Evolutionary conservation across 2,888 invertebrate species (phyloP).

Genomic region (Neocrepidodera transversa): DNA sequence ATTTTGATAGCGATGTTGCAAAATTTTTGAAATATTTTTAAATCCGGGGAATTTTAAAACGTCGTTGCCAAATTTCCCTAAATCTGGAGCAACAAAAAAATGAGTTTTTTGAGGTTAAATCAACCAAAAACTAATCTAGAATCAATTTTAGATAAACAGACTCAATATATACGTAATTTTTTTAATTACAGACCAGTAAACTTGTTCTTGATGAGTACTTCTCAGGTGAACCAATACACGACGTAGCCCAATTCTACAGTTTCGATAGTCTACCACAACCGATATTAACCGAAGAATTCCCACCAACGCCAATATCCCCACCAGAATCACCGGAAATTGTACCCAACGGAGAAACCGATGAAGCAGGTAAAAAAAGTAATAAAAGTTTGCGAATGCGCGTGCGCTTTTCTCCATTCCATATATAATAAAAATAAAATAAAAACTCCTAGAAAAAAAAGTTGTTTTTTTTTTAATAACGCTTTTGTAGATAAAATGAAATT

Average conservation of each 20-base stretch:
- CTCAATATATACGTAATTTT: too few relatives aligned
- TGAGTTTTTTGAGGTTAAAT: too few relatives aligned
- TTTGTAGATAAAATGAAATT: conserved; percentile 48
- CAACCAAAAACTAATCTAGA: too few relatives aligned
- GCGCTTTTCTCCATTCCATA: conserved; percentile 24
- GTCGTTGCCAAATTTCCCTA: too few relatives aligned
- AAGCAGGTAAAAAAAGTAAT: conserved; percentile 28
- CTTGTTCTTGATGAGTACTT: conserved; percentile 89
- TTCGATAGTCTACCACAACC: conserved; percentile 59
- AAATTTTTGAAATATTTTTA: too few relatives aligned
- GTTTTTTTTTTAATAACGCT: conserved; percentile 25
- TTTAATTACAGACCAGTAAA: conserved; percentile 76
- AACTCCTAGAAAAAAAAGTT: conserved; percentile 23
- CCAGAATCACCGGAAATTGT: conserved; percentile 53
- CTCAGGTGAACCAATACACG: conserved; percentile 59
- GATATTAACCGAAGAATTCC: conserved; percentile 48
- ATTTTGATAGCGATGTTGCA: too few relatives aligned
- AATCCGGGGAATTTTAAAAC: too few relatives aligned
- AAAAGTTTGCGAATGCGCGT: not conserved
- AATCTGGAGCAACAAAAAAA: too few relatives aligned
- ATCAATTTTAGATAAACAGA: too few relatives aligned
- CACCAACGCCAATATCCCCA: conserved; percentile 51
- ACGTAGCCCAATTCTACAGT: conserved; percentile 58
- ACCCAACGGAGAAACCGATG: conserved; percentile 41
- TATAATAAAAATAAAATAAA: not conserved